Evolutionary conservation across 2,888 invertebrate species (phyloP), one percentile per base, ranked within the genome.

Genomic region (Acleris cristana): DNA sequence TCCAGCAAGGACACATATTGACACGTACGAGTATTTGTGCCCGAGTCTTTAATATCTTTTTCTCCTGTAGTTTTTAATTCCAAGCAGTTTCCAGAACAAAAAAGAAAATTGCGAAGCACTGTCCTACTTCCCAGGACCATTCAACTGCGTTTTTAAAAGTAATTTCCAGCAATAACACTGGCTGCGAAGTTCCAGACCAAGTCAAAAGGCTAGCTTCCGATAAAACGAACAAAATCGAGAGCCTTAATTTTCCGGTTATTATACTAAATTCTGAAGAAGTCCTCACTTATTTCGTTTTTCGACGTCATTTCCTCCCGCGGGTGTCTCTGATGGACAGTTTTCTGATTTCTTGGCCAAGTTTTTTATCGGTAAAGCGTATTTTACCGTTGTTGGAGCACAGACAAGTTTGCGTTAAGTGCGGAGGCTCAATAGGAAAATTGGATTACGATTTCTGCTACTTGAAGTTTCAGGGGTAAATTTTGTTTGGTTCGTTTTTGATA

Each of bases 181-280:
- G 23, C 23, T 19, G 40, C 44, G 26, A 52, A 57, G 52, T 45
- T 34, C 49, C 23, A 49, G 48, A 1, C 26, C 23, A 49, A 61
- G 51, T 66, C 62, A 81, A 80, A 74, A 73, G 73, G 73, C 71
- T 69, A 76, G 74, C 76, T 73, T 73, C 74, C 77, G 77, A 78
- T 81, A 79, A 82, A 80, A 80, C 77, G 85, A 79, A 84, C 83
- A 83, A 85, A 83, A 82, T 84, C 81, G 81, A 79, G 80, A 76
- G 77, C 79, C 84, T 87, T 89, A 89, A 89, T 89, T 89, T 89
- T 89, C 89, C 89, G 89, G 89, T 85, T 83, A 82, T 66, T 66
- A 62, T 66, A 56, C 66, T 57, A 30, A 66, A 56, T 66, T 66
- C 44, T 66, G 62, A 62, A 62, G 61, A 60, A 60, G 52, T 66